Evolutionary conservation across 2,113 vertebrate genomes (phyloP).

Genomic region (Siphamia tubifer): DNA sequence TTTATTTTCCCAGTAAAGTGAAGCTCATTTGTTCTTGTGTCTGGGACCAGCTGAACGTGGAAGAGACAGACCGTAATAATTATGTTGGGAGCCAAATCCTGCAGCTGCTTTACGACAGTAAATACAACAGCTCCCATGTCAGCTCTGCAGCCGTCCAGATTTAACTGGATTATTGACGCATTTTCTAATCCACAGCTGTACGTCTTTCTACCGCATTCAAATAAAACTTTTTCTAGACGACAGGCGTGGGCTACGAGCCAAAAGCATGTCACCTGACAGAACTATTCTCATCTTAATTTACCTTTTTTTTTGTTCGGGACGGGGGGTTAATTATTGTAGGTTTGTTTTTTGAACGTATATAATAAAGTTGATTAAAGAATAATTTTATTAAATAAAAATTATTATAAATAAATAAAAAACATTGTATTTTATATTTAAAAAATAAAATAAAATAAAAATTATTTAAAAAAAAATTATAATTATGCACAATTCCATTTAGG

Average conservation of each 20-base stretch:
- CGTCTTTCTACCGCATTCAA: background rate
- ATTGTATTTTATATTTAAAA: too few species aligned
- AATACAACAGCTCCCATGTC: constrained; percentile 16
- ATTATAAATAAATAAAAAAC: too few species aligned
- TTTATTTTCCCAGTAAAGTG: background rate
- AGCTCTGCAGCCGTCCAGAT: background rate
- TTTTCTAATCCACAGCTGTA: background rate
- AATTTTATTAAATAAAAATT: too few species aligned
- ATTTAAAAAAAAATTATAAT: too few species aligned
- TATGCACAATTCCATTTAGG: too few species aligned
- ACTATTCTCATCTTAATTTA: too few species aligned
- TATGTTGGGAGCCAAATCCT: constrained; percentile 19
- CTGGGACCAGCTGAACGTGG: background rate
- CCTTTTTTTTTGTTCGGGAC: too few species aligned
- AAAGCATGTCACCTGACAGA: too few species aligned
- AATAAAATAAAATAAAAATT: too few species aligned
- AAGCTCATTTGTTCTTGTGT: background rate
- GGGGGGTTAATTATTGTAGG: too few species aligned
- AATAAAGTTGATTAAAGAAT: too few species aligned
- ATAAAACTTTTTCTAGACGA: background rate
- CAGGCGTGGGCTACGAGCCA: background rate
- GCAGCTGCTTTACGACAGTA: constrained; percentile 23
- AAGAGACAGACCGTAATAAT: background rate
- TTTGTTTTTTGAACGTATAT: too few species aligned
- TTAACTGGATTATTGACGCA: constrained; percentile 8